phyloP scores from a whole-genome alignment of 1,140 invertebrate species.

The Drosophila nasuta region DNA sequence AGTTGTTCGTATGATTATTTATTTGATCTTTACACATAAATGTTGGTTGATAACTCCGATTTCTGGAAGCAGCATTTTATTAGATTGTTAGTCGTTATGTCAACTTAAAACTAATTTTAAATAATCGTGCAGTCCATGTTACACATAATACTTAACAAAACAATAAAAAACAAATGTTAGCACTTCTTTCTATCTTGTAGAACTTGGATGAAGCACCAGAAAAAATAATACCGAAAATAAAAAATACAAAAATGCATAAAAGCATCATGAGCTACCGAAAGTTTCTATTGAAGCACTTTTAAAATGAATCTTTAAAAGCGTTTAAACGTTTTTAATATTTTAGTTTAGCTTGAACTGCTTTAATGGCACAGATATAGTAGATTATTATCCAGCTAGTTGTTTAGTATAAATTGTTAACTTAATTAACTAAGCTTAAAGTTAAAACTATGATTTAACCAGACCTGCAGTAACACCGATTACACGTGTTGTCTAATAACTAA shows the following conservation, averaged over 20 bases:
- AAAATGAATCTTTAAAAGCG: conserved; percentile 23
- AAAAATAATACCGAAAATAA: conserved; percentile 14
- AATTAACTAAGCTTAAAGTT: conserved; percentile 24
- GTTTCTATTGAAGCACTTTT: conserved; percentile 25
- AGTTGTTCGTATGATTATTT: conserved; percentile 48
- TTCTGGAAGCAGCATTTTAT: conserved; percentile 35
- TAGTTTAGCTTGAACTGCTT: background rate
- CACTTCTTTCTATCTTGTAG: conserved; percentile 9
- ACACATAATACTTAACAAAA: conserved; percentile 34
- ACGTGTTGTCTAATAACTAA: conserved; percentile 22
- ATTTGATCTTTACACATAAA: conserved; percentile 39
- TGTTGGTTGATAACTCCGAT: conserved; percentile 21
- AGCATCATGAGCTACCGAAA: conserved; percentile 14
- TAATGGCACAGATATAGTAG: conserved; percentile 36
- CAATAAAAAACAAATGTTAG: conserved; percentile 4
- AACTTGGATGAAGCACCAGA: conserved; percentile 9
- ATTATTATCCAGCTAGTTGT: conserved; percentile 39
- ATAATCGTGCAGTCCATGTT: conserved; percentile 48
- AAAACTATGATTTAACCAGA: conserved; percentile 22
- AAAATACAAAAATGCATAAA: conserved; percentile 6
- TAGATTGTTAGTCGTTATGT: conserved; percentile 32
- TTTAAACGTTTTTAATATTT: conserved; percentile 1
- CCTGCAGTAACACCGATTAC: conserved; percentile 30
- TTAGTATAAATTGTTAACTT: conserved; percentile 32
- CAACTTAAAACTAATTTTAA: conserved; percentile 45